These are phyloP conservation scores for Xiphorhynchus elegans DNA, from an alignment of 2,113 vertebrate species.

Conservation along the genomic window DNA sequence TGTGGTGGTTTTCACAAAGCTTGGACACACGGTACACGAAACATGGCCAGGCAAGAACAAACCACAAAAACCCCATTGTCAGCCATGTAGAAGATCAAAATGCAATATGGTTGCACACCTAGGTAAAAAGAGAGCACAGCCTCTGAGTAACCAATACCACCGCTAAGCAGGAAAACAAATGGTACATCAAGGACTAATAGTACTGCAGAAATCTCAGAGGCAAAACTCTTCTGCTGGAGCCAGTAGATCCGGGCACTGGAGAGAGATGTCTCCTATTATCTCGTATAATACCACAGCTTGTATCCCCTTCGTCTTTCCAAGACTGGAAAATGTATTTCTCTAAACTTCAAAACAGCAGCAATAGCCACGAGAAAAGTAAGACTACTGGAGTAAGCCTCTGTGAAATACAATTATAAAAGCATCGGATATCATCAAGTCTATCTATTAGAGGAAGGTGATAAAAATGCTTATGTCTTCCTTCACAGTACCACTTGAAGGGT, in stretches of 20 bases:
- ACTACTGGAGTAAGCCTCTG: neutral
- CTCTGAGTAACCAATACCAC: neutral
- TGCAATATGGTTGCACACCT: rapidly evolving
- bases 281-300: neutral
- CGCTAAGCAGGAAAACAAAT: neutral
- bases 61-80: neutral
- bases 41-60: neutral
- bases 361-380: neutral
- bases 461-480: neutral
- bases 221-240: neutral
- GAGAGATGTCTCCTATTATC: neutral
- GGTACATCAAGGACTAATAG: neutral
- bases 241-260: rapidly evolving
- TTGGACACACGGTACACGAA: neutral
- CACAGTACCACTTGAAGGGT: neutral
- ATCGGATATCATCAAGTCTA: neutral
- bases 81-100: neutral
- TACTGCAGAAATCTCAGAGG: neutral
- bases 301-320: neutral
- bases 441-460: neutral
- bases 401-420: neutral
- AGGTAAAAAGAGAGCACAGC: neutral
- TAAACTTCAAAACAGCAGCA: neutral
- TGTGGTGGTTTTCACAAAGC: neutral
- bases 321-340: neutral